Base-by-base conservation (phyloP, 2,797 vertebrate species). In the Enteromius viviparus region DNA sequence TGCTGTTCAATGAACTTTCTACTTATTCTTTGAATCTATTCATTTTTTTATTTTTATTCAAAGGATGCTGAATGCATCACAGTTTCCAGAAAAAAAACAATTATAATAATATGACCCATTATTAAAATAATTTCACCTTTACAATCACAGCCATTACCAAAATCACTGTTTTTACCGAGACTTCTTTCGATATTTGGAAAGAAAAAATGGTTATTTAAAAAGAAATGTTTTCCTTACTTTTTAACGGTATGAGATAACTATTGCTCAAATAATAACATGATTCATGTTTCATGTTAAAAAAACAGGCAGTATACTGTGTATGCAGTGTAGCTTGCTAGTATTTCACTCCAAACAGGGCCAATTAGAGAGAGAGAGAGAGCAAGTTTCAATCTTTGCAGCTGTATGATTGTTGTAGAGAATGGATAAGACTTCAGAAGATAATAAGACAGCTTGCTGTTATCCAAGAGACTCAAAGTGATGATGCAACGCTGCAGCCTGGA, bases 381-480 rank as follows among this genome's bases (percentile, higher is more conserved):
- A 2, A 14, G 60, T 68, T 68, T 76, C 23, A 42, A 47, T 29
- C 1, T 42, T 42, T 82, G 80, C 71, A 66, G 60, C 62, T 82
- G 70, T 42, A 37, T 62, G 71, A 23, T 40, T 76, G 71, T 76
- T 82, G 34, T 45, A 21, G 62, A 68, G 80, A 82, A 55, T 34
- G 17, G 62, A 76, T 82, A 55, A 68, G 47, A 62, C 3, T 49
- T 45, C 80, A 42, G 23, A 78, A 78, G 51, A 55, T 74, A 77
- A 79, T 45, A n/a, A 84, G 71, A 70, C 49, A 68, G 82, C 77
- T 78, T 72, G 64, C 37, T 55, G 64, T 55, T 71, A 79, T 66
- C 21, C 71, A 82, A 68, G 75, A 85, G 80, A 72, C 42, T 74
- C 76, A 47, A 47, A 37, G 37, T 68, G 45, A 79, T 82, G 58